Evolutionary conservation across 2,888 invertebrate genomes (phyloP).

Genomic region (Pseudococcus viburni): DNA sequence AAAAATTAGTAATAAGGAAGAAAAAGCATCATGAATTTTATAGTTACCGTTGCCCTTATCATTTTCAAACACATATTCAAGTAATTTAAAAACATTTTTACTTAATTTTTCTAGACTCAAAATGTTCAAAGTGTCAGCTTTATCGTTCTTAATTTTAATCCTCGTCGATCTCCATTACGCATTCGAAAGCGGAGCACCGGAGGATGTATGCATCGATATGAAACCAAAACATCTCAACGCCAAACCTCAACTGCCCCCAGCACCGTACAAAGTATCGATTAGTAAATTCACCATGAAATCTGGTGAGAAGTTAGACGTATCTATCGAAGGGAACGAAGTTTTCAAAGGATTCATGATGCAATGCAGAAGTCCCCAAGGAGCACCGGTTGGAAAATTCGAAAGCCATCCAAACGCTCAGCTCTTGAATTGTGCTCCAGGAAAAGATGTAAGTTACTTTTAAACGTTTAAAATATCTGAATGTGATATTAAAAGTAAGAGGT

Average conservation of each 20-base stretch:
- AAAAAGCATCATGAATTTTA: not conserved
- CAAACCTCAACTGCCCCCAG: slow-evolving; percentile 73
- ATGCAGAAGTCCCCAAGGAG: slow-evolving; percentile 75
- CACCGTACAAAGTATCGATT: slow-evolving; percentile 76
- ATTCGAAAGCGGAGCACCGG: slow-evolving; percentile 76
- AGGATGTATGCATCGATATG: slow-evolving; percentile 77
- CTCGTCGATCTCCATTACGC: slow-evolving; percentile 29
- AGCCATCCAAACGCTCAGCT: slow-evolving; percentile 73
- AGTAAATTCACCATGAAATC: slow-evolving; percentile 70
- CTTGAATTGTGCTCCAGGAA: slow-evolving; percentile 74
- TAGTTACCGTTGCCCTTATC: not conserved
- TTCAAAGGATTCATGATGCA: slow-evolving; percentile 80
- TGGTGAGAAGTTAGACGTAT: slow-evolving; percentile 70
- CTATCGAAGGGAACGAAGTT: slow-evolving; percentile 73
- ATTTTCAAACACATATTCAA: not conserved
- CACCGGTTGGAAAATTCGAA: slow-evolving; percentile 77
- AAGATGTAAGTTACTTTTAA: slow-evolving; percentile 71
- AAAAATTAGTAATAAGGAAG: not conserved
- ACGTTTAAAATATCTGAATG: not conserved
- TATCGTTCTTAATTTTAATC: slow-evolving; percentile 5
- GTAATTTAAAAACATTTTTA: not conserved
- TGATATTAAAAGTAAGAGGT: not conserved
- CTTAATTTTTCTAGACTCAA: not conserved
- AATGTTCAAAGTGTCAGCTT: slow-evolving; percentile 32
- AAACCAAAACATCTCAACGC: slow-evolving; percentile 77